Evolutionary conservation across 1,140 invertebrate genomes (phyloP), one percentile per base, ranked within the genome.

Genomic region (Diorhabda carinulata): DNA sequence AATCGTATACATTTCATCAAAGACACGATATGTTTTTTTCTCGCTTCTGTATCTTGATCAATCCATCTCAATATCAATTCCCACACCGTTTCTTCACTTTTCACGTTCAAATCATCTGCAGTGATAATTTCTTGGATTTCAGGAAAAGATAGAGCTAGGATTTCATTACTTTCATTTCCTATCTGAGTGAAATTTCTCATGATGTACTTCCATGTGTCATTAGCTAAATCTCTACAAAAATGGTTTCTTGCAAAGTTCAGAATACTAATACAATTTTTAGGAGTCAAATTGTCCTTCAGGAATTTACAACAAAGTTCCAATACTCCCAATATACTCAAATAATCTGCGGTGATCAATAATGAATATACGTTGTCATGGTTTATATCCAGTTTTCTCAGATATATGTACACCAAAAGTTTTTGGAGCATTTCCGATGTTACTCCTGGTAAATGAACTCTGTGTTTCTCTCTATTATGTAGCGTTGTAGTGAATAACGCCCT

Each of bases 401-500:
- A 97, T 0, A 92, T 90, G 78, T 92, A 96, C 67, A 94, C 87
- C 43, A 96, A 86, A 3, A 97, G 83, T 5, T 87, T 81, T 59
- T 88, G 85, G 84, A 97, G 88, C 72, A 92, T 90, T 52, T 89
- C 85, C 2, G 87, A 87, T 10, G 84, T 86, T n/a, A 97, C 87
- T 4, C 89, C 92, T 0, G 90, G 90, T 70, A 96, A 86, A 43
- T 86, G 78, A 0, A 94, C 87, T 75, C 90, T 88, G 25, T 86
- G 89, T 73, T 88, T 86, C 72, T 88, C 87, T 6, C 84, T 83
- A 0, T 84, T 85, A 76, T 91, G 87, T 52, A 93, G 80, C 2
- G 88, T 87, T 56, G 91, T 94, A 9, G 93, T 95, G 78, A 96
- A 96, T n/a, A 95, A 82, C 62, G 91, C 88, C 77, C 92, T 92